Conservation (phyloP, 1,140 invertebrate genomes). For the Ips typographus region DNA sequence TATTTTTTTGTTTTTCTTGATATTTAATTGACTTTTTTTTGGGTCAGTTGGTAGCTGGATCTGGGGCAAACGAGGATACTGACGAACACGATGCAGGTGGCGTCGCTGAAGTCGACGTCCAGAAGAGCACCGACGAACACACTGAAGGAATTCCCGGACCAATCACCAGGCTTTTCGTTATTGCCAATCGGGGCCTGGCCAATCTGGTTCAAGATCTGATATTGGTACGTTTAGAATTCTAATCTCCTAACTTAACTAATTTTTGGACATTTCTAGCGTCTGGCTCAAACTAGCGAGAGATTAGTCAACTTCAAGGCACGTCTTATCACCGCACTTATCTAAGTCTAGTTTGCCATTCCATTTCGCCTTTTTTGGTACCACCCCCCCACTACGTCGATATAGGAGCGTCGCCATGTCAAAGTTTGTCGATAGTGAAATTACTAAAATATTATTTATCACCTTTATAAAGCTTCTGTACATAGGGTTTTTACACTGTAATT, state of each 20-base stretch:
- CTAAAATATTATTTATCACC: conserved; percentile 39
- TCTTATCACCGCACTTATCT: conserved; percentile 83
- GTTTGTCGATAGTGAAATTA: conserved; percentile 14
- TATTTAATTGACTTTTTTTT: background rate
- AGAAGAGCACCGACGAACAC: conserved; percentile 56
- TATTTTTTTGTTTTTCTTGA: background rate
- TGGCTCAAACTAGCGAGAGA: conserved; percentile 82
- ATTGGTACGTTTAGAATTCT: conserved; percentile 57
- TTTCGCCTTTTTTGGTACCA: conserved; percentile 18
- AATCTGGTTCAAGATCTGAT: conserved; percentile 84
- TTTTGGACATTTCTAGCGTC: conserved; percentile 58
- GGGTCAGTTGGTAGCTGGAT: conserved; percentile 67
- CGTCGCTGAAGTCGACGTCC: conserved; percentile 50
- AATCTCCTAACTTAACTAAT: background rate
- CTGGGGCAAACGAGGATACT: conserved; percentile 62
- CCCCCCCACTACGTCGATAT: conserved; percentile 2
- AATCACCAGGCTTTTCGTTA: conserved; percentile 78
- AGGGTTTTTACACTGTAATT: conserved; percentile 24
- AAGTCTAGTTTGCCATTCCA: conserved; percentile 47
- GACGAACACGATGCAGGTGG: conserved; percentile 60
- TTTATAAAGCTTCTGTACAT: conserved; percentile 41
- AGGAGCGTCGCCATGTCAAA: conserved; percentile 8
- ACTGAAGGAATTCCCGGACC: conserved; percentile 81
- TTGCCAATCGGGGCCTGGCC: conserved; percentile 79
- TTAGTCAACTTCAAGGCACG: conserved; percentile 89